Evolutionary conservation across 37 sponge, comb jelly and placozoan species (phyloP).

Genomic region (Sycon ciliatum): DNA sequence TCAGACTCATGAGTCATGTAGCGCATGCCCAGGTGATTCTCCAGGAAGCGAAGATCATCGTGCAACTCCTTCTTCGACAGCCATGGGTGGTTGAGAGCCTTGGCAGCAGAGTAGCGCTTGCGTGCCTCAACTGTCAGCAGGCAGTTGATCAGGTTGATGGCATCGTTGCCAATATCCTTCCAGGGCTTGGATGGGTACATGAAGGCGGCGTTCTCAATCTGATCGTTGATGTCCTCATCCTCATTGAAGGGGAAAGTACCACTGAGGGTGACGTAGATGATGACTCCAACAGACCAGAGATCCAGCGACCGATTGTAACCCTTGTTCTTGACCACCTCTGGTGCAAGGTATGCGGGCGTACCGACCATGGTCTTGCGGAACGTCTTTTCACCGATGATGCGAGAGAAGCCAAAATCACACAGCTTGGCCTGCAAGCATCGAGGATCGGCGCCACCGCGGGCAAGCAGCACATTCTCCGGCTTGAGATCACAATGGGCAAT

Average conservation of each 20-base stretch:
- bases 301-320: conserved; percentile 20
- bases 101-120: neutral
- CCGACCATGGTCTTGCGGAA: conserved; percentile 18
- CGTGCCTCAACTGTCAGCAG: conserved; percentile 6
- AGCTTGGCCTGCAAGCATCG: conserved; percentile 10
- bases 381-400: conserved; percentile 2
- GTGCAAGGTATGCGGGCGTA: conserved; percentile 16
- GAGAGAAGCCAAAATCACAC: conserved; percentile 15
- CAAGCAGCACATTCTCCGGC: conserved; percentile 24
- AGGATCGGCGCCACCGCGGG: neutral
- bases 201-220: conserved; percentile 9
- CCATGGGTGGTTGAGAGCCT: conserved; percentile 13
- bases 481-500: conserved; percentile 16
- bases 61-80: conserved; percentile 19
- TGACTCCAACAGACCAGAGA: conserved; percentile 13
- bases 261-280: conserved; percentile 16
- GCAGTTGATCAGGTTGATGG: conserved; percentile 1
- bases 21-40: conserved; percentile 43
- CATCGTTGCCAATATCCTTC: neutral
- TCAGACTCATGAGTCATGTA: conserved; percentile 76
- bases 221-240: conserved; percentile 14
- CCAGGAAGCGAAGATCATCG: conserved; percentile 67
- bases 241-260: conserved; percentile 23
- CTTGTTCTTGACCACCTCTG: conserved; percentile 13
- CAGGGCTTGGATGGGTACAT: conserved; percentile 22